Percentiles rank a stretch among this genome's conserved stretches.
Conservation (phyloP, 2,888 invertebrate species). For the Caenorhabditis uteleia region DNA sequence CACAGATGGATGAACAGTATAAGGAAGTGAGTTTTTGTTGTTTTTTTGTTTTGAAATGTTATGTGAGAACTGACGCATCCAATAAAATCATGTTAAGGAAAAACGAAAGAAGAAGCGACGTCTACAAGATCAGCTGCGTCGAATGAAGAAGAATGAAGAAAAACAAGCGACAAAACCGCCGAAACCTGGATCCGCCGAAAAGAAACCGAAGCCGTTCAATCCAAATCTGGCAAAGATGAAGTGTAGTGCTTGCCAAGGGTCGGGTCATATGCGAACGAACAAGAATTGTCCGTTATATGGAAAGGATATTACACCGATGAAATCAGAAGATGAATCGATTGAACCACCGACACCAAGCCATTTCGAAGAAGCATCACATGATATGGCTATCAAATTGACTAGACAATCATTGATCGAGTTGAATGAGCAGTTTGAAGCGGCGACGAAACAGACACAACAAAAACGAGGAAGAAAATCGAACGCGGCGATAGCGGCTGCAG, state of each 20-base stretch:
- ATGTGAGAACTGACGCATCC: background rate
- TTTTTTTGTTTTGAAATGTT: background rate
- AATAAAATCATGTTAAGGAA: conserved; percentile 71
- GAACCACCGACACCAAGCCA: too few relatives aligned
- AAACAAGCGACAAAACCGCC: conserved; percentile 76
- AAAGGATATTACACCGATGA: conserved; percentile 73
- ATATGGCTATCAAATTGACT: too few relatives aligned
- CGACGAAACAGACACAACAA: too few relatives aligned
- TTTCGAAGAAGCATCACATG: too few relatives aligned
- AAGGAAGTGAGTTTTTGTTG: conserved; percentile 83
- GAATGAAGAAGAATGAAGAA: conserved; percentile 80
- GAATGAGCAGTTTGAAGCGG: too few relatives aligned
- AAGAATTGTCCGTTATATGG: conserved; percentile 95
- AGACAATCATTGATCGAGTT: too few relatives aligned
- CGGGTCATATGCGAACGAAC: conserved; percentile 85
- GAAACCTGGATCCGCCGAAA: conserved; percentile 54
- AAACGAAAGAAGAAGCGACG: conserved; percentile 93
- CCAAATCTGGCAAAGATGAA: conserved; percentile 66
- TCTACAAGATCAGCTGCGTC: conserved; percentile 87
- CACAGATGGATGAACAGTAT: conserved; percentile 91
- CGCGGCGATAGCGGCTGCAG: too few relatives aligned
- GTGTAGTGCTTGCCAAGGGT: conserved; percentile 92
- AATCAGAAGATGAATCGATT: too few relatives aligned
- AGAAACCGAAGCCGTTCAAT: conserved; percentile 59
- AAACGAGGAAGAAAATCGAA: too few relatives aligned